Evolutionary conservation across 1,140 invertebrate species (phyloP), one percentile per base, ranked within the genome.

Genomic region (Vanessa tameamea): DNA sequence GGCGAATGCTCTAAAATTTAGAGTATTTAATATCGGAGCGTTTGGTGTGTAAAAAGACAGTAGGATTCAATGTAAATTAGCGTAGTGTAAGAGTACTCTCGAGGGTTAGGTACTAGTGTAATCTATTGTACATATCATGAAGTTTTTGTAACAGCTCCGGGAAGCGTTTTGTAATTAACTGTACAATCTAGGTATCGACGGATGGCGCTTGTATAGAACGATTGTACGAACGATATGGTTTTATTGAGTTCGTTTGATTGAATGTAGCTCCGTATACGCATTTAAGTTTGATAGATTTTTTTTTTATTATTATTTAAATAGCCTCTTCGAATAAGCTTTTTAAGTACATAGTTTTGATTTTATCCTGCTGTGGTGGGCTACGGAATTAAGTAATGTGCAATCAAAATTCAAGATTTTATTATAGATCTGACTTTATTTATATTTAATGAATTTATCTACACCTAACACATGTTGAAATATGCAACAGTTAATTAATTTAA

Each of bases 41-140:
- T 61, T 76, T 68, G 64, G 57, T 72, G 73, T 90, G 87, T 91
- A 88, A 86, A 91, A 90, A 88, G 87, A 86, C 81, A 84, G 47
- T 78, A 74, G 78, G 75, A 81, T 77, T 81, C 48, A 64, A 72
- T 88, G 84, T 89, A 88, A 59, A 80, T 80, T 87, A 84, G 81
- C 47, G 20, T 89, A 84, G 73, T 16, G 23, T 87, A 89, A 84
- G 78, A 53, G 69, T 77, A 78, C 68, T 64, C 67, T 83, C 85
- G 76, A 73, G 75, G 63, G 81, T 78, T 80, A 81, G 66, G 77
- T 67, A 47, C 47, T 75, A 80, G 79, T 76, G 72, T 81, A 82
- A 82, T 77, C 73, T 84, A 81, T 81, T 91, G 88, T 90, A 91
- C 89, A 91, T 91, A 91, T 90, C 89, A 91, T 82, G 74, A 81